Evolutionary conservation across 2,797 vertebrate genomes (phyloP), one percentile per base, ranked within the genome.

Genomic region (Pseudopleuronectes americanus): DNA sequence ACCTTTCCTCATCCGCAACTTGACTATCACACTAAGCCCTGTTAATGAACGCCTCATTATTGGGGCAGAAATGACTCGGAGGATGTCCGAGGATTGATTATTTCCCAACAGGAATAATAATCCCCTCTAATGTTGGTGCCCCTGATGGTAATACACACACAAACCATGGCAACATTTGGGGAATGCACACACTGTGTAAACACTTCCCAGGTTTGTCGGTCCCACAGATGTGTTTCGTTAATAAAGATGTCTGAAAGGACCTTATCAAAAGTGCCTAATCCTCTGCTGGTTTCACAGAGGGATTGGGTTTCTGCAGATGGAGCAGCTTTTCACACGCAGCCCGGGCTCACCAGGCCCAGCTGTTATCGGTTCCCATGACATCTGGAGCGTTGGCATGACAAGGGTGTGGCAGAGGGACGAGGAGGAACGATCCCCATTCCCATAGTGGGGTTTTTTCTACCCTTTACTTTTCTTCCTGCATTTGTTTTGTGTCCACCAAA

Each of bases 231-330:
- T 90, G 84, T 81, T 85, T 79, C 61, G 68, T 84, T 89, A 88
- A 93, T 92, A 93, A 90, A 94, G 93, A 90, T 87, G 90, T 94
- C 90, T 92, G 66, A 75, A 31, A 90, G 83, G 85, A 92, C 89
- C 92, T 93, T 93, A 94, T 95, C 92, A 94, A 94, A 94, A 91
- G 90, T 89, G 80, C 26, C 65, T 94, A 94, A 95, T 94, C 92
- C 93, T 84, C 55, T 23, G 80, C 87, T 84, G 88, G 75, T 92
- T 95, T 95, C 94, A 95, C 94, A 95, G 94, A 95, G 91, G 89
- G 91, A 94, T 95, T 83, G 80, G 51, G 91, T 95, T 94, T 93
- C 94, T 74, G 84, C 92, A 92, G 76, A 91, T 92, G 89, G 90
- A 89, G 86, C 77, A 51, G 81, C 73, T 74, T 88, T 92, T 92